These are phyloP conservation scores for Standfussiana lucernea DNA, from an alignment of 2,888 invertebrate species.

Conservation along the genomic window DNA sequence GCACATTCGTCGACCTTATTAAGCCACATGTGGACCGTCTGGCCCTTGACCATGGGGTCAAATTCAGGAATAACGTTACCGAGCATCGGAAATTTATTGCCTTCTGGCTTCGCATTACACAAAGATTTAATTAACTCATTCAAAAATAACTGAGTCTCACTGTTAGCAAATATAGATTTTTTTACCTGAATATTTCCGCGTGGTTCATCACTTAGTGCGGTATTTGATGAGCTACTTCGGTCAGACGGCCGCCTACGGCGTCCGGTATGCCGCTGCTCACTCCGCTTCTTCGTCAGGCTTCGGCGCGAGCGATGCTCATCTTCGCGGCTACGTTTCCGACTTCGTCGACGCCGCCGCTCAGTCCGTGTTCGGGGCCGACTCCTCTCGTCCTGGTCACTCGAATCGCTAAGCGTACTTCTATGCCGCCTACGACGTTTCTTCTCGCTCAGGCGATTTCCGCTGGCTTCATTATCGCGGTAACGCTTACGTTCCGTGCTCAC, in stretches of 20 bases:
- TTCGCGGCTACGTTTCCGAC: not conserved
- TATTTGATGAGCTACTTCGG: not conserved
- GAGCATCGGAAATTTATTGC: no score
- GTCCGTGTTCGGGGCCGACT: not conserved
- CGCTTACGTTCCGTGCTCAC: not conserved
- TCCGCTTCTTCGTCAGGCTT: not conserved
- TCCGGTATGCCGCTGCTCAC: not conserved
- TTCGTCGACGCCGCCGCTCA: not conserved
- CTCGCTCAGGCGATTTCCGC: not conserved
- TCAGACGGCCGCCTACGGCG: not conserved
- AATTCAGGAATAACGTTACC: no score
- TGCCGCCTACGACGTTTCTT: not conserved
- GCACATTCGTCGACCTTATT: constrained; percentile 19
- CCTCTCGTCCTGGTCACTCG: constrained; percentile 5
- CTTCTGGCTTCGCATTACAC: no score
- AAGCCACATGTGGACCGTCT: constrained; percentile 23
- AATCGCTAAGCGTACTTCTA: not conserved
- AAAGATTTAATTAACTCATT: constrained; percentile 8
- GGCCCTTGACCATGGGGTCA: constrained; percentile 31
- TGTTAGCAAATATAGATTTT: not conserved
- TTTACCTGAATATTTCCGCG: constrained; percentile 5
- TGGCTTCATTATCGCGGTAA: not conserved
- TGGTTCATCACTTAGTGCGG: constrained; percentile 7
- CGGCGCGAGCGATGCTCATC: not conserved
- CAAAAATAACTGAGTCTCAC: constrained; percentile 6